Base-by-base conservation (phyloP, 1,140 invertebrate species). In the Nymphalis io region DNA sequence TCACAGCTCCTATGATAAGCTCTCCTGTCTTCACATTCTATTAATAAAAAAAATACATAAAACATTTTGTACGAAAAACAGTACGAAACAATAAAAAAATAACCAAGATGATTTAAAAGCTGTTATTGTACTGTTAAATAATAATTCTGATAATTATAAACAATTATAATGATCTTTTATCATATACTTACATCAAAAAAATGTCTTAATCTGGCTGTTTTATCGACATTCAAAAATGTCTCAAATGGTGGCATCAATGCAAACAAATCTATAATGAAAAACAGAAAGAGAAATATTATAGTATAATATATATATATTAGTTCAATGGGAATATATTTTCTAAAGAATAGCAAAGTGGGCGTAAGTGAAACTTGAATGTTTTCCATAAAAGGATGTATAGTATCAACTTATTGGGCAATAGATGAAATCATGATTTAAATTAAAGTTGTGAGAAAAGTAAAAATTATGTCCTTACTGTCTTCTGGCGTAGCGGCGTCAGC, bases 181-280 rank as follows among this genome's bases (percentile, higher is more conserved):
- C 8, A 39, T 16, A 38, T 48, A 89, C 83, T 92, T 93, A 96
- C 96, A 93, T 96, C 93, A 92, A 95, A 95, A 90, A 97, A 97
- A 91, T 96, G 95, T 66, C 95, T 93, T 27, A 95, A 92, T 75
- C 95, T 93, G 62, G 94, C 94, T 16, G 93, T 93, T 73, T 95
- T 95, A 80, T 97, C 95, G 72, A 96, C 94, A 90, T 93, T 93
- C 42, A 94, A 93, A 85, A 96, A 98, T 51, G 94, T 94, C 91
- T 98, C 97, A 87, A 96, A 94, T 0, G 97, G 96, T 70, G 97
- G 96, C 93, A 97, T 95, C 60, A 96, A 93, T 51, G 96, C 96
- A 94, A 94, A 97, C 85, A 94, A 93, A 92, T 96, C 96, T 95
- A 89, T 40, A 93, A 93, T 66, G 88, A 82, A 77, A 76, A 73